phyloP scores from a whole-genome alignment of 2,113 vertebrate species.

The Gasterosteus nipponicus region DNA sequence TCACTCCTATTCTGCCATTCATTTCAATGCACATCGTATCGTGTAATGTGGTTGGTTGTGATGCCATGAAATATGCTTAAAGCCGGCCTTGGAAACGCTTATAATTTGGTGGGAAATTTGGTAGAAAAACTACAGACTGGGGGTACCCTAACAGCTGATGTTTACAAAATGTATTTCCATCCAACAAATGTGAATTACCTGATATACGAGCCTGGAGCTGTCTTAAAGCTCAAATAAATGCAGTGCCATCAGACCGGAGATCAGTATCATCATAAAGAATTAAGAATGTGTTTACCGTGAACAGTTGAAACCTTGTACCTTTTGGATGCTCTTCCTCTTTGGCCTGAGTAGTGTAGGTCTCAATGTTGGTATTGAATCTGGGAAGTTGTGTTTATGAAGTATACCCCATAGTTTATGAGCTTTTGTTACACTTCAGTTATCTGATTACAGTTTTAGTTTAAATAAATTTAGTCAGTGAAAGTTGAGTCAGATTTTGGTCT shows the following conservation, averaged over 20 bases:
- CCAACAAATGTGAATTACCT: neutral
- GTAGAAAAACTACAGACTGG: neutral
- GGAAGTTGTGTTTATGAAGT: neutral
- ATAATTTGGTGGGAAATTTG: conserved; percentile 18
- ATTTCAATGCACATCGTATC: conserved; percentile 57
- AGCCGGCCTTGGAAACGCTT: conserved; percentile 69
- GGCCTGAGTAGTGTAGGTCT: neutral
- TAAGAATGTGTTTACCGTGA: neutral
- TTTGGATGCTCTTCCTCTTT: neutral
- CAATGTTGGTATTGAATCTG: neutral
- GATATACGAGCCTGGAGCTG: neutral
- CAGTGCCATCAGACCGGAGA: neutral
- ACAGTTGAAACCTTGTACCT: neutral
- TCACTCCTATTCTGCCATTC: conserved; percentile 62
- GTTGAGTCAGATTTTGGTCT: too few relatives aligned
- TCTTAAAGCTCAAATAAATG: conserved; percentile 16
- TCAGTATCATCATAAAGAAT: neutral
- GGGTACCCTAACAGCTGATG: conserved; percentile 37
- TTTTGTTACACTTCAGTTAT: neutral
- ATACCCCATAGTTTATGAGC: neutral
- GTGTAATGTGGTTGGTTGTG: conserved; percentile 65
- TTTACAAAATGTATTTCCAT: neutral
- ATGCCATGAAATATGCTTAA: conserved; percentile 67
- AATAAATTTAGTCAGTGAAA: too few relatives aligned
- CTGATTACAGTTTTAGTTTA: too few relatives aligned